These are phyloP conservation scores for Caenorhabditis drosophilae DNA, from an alignment of 2,888 invertebrate species.

Conservation along the genomic window DNA sequence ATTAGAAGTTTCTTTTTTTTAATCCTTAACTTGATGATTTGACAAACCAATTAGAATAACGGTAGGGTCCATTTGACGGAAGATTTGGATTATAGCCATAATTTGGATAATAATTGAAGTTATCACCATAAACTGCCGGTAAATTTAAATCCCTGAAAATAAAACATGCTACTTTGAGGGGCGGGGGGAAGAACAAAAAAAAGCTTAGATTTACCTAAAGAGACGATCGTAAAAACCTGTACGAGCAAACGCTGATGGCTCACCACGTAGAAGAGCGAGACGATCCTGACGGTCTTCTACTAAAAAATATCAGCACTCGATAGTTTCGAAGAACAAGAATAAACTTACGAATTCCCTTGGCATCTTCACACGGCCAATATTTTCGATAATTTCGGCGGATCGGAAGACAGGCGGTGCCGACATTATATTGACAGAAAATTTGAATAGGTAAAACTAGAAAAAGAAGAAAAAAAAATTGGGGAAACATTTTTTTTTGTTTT, in stretches of 20 bases:
- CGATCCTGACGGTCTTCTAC: conserved; percentile 30
- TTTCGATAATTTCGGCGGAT: conserved; percentile 25
- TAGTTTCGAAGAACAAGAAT: background rate
- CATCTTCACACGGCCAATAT: conserved; percentile 35
- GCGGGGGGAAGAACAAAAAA: too few relatives aligned
- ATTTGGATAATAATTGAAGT: conserved; percentile 39
- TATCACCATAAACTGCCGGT: conserved; percentile 31
- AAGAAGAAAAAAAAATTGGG: background rate
- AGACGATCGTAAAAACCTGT: conserved; percentile 47
- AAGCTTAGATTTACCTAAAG: conserved; percentile 17
- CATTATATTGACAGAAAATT: background rate
- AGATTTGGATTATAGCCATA: conserved; percentile 48
- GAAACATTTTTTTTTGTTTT: background rate
- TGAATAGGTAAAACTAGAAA: background rate
- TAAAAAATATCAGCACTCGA: conserved; percentile 9
- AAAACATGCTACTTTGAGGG: too few relatives aligned
- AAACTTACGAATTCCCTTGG: background rate
- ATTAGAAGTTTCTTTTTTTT: background rate
- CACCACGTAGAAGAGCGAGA: conserved; percentile 25
- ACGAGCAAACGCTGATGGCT: conserved; percentile 41
- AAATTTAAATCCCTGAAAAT: conserved; percentile 33
- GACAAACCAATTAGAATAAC: conserved; percentile 19
- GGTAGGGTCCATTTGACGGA: conserved; percentile 32
- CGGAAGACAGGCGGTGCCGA: conserved; percentile 21
- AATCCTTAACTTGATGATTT: background rate